Conservation (phyloP, 2,888 invertebrate species). For the Lydus trimaculatus region DNA sequence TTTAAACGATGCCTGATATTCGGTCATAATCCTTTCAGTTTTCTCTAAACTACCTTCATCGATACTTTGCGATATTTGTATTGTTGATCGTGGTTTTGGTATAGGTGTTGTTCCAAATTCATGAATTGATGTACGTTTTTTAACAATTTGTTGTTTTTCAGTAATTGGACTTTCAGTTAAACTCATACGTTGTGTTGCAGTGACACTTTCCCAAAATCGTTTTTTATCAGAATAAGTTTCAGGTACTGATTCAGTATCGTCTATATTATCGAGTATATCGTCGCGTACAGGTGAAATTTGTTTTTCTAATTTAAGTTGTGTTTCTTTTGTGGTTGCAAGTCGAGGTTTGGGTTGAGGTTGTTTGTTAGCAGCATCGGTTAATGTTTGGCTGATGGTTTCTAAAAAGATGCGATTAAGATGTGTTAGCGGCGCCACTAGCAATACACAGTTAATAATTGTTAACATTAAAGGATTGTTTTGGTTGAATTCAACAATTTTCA, state of each 20-base stretch:
- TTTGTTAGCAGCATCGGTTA: conserved; percentile 50
- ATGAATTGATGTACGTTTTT: conserved; percentile 55
- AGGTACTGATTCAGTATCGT: conserved; percentile 46
- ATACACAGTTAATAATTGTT: conserved; percentile 35
- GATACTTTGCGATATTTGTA: conserved; percentile 47
- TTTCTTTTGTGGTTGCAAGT: conserved; percentile 46
- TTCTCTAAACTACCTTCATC: conserved; percentile 30
- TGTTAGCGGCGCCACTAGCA: conserved; percentile 58
- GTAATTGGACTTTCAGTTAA: conserved; percentile 45
- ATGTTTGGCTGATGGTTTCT: conserved; percentile 58
- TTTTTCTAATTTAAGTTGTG: conserved; percentile 42
- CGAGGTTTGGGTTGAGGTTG: conserved; percentile 64
- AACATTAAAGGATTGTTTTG: conserved; percentile 13
- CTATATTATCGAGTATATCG: conserved; percentile 50
- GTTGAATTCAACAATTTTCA: conserved; percentile 34
- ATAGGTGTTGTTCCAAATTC: conserved; percentile 54
- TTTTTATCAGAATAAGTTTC: conserved; percentile 62
- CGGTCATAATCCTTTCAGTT: conserved; percentile 46
- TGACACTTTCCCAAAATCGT: conserved; percentile 63
- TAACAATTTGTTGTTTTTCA: conserved; percentile 39
- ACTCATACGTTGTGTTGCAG: conserved; percentile 49
- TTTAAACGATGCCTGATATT: conserved; percentile 57
- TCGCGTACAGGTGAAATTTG: conserved; percentile 51
- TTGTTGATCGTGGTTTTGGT: conserved; percentile 58
- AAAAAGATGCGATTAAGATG: conserved; percentile 59